phyloP scores from a whole-genome alignment of 2,797 vertebrate genomes.

The Labeo calbasu region DNA sequence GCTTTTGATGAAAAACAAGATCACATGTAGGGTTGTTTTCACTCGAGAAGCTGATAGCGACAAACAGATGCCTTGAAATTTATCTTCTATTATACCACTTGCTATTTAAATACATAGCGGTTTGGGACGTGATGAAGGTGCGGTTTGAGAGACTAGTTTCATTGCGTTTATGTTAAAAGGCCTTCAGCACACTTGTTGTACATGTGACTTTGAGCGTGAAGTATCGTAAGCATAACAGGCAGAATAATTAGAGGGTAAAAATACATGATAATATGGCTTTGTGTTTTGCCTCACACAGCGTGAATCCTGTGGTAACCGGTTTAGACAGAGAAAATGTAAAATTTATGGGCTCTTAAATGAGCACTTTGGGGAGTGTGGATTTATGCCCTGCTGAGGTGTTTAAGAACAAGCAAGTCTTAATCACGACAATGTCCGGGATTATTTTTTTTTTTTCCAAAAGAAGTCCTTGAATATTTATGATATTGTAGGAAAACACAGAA shows the following conservation, averaged over 20 bases:
- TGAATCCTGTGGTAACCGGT: conserved; percentile 63
- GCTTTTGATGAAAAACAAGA: conserved; percentile 52
- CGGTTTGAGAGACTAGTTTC: background rate
- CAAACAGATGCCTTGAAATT: conserved; percentile 13
- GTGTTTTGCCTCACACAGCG: conserved; percentile 62
- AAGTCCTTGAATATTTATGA: conserved; percentile 69
- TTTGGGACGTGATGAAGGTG: background rate
- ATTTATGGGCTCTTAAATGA: conserved; percentile 70
- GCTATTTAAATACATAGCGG: conserved; percentile 1
- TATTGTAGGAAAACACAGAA: conserved; percentile 43
- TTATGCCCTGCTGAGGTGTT: conserved; percentile 66
- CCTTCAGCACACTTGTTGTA: conserved; percentile 3
- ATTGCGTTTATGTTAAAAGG: background rate
- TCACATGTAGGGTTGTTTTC: conserved; percentile 34
- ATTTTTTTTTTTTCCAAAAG: background rate
- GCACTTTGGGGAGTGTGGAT: conserved; percentile 63
- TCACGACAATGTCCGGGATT: conserved; percentile 51
- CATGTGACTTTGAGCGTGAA: conserved; percentile 49
- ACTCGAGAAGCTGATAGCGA: conserved; percentile 11
- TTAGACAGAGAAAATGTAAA: conserved; percentile 69
- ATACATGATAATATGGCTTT: conserved; percentile 63
- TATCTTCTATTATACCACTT: conserved; percentile 9
- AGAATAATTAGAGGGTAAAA: conserved; percentile 64
- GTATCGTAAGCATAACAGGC: conserved; percentile 50
- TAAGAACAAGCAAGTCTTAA: conserved; percentile 66